Conservation (phyloP, 2,888 invertebrate species). For the Drosophila quasianomalipes region DNA sequence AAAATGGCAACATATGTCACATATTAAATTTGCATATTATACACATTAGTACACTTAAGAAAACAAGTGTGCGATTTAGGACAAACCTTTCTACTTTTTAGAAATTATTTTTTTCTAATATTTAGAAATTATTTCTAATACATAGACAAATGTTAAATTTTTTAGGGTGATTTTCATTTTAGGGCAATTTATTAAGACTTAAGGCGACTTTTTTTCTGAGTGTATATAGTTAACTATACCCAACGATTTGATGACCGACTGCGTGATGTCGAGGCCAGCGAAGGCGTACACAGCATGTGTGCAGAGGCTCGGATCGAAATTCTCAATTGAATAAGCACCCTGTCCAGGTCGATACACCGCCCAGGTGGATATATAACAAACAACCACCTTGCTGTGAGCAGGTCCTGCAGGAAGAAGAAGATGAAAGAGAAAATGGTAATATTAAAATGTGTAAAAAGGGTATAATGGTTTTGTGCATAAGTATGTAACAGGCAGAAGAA, state of each 20-base stretch:
- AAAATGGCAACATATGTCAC: slow-evolving; percentile 35
- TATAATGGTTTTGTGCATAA: not conserved
- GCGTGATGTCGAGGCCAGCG: slow-evolving; percentile 90
- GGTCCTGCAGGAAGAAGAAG: slow-evolving; percentile 86
- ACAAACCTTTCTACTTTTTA: not conserved
- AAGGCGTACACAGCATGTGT: slow-evolving; percentile 94
- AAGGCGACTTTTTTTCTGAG: not conserved
- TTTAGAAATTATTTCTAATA: not conserved
- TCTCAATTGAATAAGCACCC: slow-evolving; percentile 89
- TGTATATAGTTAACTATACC: slow-evolving; percentile 85
- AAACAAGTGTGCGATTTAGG: not conserved
- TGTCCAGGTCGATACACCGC: slow-evolving; percentile 90
- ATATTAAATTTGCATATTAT: slow-evolving; percentile 36
- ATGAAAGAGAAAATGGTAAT: not conserved
- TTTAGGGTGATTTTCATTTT: not conserved
- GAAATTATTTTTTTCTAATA: not conserved
- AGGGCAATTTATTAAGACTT: not conserved
- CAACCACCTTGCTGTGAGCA: slow-evolving; percentile 90
- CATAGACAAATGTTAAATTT: not conserved
- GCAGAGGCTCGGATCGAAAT: slow-evolving; percentile 91
- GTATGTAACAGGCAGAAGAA: not conserved
- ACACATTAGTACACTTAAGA: not conserved
- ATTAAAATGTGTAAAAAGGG: not conserved
- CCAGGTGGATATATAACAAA: slow-evolving; percentile 93
- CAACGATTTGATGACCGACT: slow-evolving; percentile 89